A percentile compares a stretch with the other conserved stretches of the same genome.
Evolutionary conservation across 2,888 invertebrate genomes (phyloP).

Genomic region (Tachystola acroxantha): DNA sequence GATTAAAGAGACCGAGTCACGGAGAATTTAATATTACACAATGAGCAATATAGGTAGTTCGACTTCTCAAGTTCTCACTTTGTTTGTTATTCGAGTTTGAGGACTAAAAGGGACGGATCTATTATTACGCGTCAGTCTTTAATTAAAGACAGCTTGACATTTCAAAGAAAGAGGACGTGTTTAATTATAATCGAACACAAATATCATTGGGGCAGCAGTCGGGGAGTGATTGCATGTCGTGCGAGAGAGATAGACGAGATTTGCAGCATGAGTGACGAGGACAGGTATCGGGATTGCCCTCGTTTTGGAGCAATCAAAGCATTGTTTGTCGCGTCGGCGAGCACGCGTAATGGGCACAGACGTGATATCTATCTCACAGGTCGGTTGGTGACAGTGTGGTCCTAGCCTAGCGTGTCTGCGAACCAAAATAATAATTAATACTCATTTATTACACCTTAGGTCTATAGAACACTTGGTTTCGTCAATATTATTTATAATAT

Average conservation of each 20-base stretch:
- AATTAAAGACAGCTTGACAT: conserved; percentile 76
- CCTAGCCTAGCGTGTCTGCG: background rate
- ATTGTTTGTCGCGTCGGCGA: conserved; percentile 58
- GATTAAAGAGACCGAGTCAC: background rate
- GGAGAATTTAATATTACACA: conserved; percentile 9
- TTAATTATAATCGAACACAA: conserved; percentile 74
- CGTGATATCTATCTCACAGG: conserved; percentile 32
- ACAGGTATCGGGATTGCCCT: conserved; percentile 62
- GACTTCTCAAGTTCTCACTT: conserved; percentile 26
- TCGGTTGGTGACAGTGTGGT: background rate
- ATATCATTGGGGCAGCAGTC: conserved; percentile 74
- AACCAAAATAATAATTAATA: too few relatives aligned
- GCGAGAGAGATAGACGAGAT: conserved; percentile 37
- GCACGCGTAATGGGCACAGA: conserved; percentile 37
- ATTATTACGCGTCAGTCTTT: conserved; percentile 58
- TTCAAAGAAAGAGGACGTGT: conserved; percentile 74
- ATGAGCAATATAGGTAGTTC: conserved; percentile 10
- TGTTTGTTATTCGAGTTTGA: conserved; percentile 30
- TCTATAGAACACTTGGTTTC: background rate
- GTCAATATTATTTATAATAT: too few relatives aligned
- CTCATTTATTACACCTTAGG: too few relatives aligned
- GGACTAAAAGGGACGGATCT: conserved; percentile 51
- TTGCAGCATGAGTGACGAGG: conserved; percentile 46
- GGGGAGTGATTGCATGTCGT: conserved; percentile 57
- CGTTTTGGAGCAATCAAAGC: conserved; percentile 59